Evolutionary conservation across 2,113 vertebrate species (phyloP), one percentile per base, ranked within the genome.

Genomic region (Sinocyclocheilus maitianheensis): DNA sequence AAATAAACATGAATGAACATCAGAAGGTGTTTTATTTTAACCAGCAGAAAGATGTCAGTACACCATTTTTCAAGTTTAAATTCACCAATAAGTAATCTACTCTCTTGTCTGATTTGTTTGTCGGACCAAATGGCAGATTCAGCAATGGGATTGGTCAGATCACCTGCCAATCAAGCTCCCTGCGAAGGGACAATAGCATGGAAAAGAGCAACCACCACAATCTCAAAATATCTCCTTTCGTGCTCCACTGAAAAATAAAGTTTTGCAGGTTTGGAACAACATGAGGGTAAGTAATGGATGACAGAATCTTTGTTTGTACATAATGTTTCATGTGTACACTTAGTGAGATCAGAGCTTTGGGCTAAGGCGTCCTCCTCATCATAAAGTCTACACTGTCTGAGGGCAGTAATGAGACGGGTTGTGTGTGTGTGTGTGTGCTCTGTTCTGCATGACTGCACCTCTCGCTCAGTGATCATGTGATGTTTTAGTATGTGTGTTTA

Each of bases 401-500:
- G 62, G 43, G 18, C 53, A 65, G 40, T 83, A 83, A 78, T 77
- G 67, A 75, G 85, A 18, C 75, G 11, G 63, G 79, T 3, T 34
- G 30, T 34, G 84, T 85, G 85, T 34, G 77, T 86, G 67, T 58
- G n/a, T 81, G 58, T 55, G 51, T 53, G 62, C 65, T 46, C 65
- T 81, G 77, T 48, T 85, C 63, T 82, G 79, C 69, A 46, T 86
- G 78, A 74, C 60, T 86, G 37, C 53, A 75, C 16, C 34, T 71
- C 22, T 78, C 20, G 24, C 51, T 72, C 74, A n/a, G 51, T 6
- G n/a, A 55, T 85, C 84, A 74, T 83, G 78, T 88, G 83, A 88
- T 88, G 48, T 65, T 26, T 53, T 26, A 77, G 75, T 6, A n/a
- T 63, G 22, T 14, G 30, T 26, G 5, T 67, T 62, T 20, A 46